Base-by-base conservation (phyloP, 2,113 vertebrate genomes). In the Falcunculus frontatus region DNA sequence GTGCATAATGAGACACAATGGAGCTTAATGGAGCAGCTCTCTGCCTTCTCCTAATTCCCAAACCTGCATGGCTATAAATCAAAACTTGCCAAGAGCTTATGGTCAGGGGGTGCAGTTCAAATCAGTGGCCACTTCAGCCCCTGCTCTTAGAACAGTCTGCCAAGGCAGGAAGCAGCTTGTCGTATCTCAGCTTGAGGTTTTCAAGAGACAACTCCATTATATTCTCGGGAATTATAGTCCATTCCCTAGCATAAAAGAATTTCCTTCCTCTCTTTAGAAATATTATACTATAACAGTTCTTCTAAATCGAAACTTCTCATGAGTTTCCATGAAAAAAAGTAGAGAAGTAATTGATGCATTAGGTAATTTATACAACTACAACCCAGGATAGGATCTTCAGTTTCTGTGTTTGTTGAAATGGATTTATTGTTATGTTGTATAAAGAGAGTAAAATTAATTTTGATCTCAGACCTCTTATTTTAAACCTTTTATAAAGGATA, bases 101-200 rank as follows among this genome's bases (percentile, higher is more conserved):
- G 12, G 16, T 63, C 32, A 30, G 35, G n/a, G 17, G 0, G 0
- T 17, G 26, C 41, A n/a, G 62, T 7, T 76, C n/a, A 53, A 87
- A 49, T 3, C 22, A 20, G n/a, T 1, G 3, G 9, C 0, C 1
- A 65, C 20, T 44, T 9, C 64, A 87, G 13, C 10, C 44, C 26
- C 79, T 60, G 26, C 16, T 41, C 16, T 9, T 5, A 16, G 30
- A 29, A 9, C 44, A 81, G n/a, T 44, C n/a, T 41, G 30, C 35
- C 10, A 47, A 52, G 44, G n/a, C 21, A 81, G 75, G 59, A 23
- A 78, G 18, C 21, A 46, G 9, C 21, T 27, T 6, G 0, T 16
- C n/a, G 26, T 5, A 13, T 10, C 60, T 68, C 63, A 57, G 2
- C 4, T 29, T 26, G 35, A 69, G 63, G 29, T 41, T 83, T 81